These are phyloP conservation scores for Drosophila punjabiensis DNA, from an alignment of 1,140 invertebrate genomes.

Conservation along the genomic window DNA sequence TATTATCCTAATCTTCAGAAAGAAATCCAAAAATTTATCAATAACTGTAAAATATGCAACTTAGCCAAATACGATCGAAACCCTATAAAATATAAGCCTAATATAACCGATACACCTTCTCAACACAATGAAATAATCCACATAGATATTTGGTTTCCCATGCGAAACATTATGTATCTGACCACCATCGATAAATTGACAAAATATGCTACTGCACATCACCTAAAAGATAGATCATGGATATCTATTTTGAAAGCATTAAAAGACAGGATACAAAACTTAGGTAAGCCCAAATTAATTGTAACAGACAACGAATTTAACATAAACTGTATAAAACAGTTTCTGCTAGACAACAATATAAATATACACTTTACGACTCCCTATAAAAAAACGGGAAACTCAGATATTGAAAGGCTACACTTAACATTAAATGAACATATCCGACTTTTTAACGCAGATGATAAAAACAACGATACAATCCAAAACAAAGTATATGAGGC, in stretches of 20 bases:
- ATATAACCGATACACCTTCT: neutral
- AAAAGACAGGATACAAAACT: too few relatives aligned
- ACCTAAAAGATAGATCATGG: too few relatives aligned
- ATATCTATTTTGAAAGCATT: too few relatives aligned
- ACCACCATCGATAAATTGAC: too few relatives aligned
- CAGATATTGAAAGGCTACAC: neutral
- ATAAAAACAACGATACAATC: neutral
- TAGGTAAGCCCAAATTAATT: too few relatives aligned
- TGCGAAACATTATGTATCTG: too few relatives aligned
- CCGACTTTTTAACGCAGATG: neutral
- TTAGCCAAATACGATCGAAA: conserved; percentile 9
- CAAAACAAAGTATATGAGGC: neutral
- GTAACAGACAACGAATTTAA: too few relatives aligned
- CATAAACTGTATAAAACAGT: too few relatives aligned
- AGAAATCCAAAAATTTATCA: conserved; percentile 16
- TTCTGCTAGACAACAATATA: neutral
- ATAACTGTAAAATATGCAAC: conserved; percentile 11
- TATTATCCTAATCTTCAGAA: conserved; percentile 18
- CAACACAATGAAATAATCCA: neutral
- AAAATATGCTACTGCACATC: too few relatives aligned
- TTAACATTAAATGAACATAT: neutral
- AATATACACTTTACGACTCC: neutral
- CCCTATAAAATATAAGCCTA: neutral
- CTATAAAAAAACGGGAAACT: neutral
- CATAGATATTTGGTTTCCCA: too few relatives aligned